These are phyloP conservation scores for Antedon mediterranea DNA, from an alignment of 53 echinoderm and acorn worm genomes.

Conservation along the genomic window DNA sequence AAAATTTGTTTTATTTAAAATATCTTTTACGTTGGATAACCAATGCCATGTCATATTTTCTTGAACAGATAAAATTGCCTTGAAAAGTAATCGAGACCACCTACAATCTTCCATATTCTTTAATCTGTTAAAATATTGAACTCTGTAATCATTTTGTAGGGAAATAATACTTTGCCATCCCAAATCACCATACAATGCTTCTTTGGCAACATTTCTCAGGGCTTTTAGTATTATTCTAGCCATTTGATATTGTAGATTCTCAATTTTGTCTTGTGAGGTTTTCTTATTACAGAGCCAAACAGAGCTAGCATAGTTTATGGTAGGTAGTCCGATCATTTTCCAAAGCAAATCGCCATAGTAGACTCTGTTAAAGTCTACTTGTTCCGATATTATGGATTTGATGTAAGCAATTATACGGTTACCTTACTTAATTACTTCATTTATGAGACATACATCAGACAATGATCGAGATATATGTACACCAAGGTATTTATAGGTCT, in stretches of 20 bases:
- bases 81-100: background rate
- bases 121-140: background rate
- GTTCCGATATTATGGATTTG: background rate
- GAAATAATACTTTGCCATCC: background rate
- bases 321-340: background rate
- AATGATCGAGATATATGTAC: conserved; percentile 5
- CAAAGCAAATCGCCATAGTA: background rate
- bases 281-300: background rate
- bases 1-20: background rate
- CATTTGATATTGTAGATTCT: background rate
- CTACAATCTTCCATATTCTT: background rate
- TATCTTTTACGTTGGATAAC: background rate
- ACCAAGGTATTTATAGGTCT: conserved; percentile 15
- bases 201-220: background rate
- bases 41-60: background rate
- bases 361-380: background rate
- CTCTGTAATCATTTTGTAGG: background rate
- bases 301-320: background rate
- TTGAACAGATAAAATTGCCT: background rate
- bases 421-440: background rate
- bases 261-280: background rate
- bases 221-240: background rate
- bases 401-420: background rate
- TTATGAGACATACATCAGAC: background rate
- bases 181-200: background rate